These are phyloP conservation scores for Geothlypis trichas DNA, from an alignment of 2,113 vertebrate species.

Conservation along the genomic window DNA sequence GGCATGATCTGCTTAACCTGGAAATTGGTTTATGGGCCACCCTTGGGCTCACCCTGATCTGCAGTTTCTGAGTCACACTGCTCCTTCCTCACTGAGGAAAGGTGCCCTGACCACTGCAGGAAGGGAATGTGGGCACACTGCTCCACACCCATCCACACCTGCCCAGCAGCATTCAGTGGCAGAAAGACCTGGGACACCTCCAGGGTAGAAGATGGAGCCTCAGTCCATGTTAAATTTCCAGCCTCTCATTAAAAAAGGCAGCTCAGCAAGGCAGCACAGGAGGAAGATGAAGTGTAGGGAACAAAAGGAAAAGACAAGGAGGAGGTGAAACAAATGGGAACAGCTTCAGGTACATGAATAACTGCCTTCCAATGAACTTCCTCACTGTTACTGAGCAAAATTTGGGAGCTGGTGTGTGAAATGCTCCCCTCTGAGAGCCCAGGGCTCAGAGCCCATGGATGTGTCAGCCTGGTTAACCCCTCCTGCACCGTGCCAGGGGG, in stretches of 20 bases:
- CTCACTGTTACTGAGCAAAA: neutral
- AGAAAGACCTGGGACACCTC: neutral
- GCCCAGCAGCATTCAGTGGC: rapidly evolving
- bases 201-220: neutral
- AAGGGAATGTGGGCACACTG: neutral
- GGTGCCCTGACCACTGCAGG: neutral
- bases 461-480: neutral
- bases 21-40: neutral
- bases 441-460: neutral
- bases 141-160: neutral
- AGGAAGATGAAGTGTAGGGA: neutral
- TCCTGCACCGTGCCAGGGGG: neutral
- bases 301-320: neutral
- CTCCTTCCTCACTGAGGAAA: neutral
- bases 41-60: slow-evolving; percentile 17
- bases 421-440: neutral
- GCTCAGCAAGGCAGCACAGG: neutral
- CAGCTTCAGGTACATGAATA: neutral
- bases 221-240: neutral
- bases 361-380: neutral
- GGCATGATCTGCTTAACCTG: neutral
- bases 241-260: rapidly evolving
- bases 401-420: neutral
- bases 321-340: neutral
- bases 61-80: neutral